phyloP scores from a whole-genome alignment of 2,888 invertebrate genomes.

The Drosophila meridionalis region DNA sequence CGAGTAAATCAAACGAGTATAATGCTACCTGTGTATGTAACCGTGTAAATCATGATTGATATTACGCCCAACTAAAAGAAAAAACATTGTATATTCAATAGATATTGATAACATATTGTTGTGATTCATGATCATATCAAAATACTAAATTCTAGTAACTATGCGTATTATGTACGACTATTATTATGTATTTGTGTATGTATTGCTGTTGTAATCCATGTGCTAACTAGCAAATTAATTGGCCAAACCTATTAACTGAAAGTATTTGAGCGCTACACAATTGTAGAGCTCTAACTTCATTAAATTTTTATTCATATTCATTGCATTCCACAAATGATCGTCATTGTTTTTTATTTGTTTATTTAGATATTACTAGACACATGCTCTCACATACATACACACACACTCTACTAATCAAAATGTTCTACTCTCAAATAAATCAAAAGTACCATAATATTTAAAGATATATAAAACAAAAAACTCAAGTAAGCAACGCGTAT shows the following conservation, averaged over 20 bases:
- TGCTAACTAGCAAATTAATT: conserved; percentile 55
- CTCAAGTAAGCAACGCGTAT: conserved; percentile 58
- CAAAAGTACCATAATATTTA: conserved; percentile 51
- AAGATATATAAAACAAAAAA: conserved; percentile 44
- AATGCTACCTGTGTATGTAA: conserved; percentile 46
- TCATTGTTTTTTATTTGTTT: conserved; percentile 31
- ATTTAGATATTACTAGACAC: conserved; percentile 30
- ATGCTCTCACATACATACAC: conserved; percentile 11
- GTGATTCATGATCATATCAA: conserved; percentile 79
- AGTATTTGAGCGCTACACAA: conserved; percentile 31
- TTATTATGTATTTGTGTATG: conserved; percentile 42
- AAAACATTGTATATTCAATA: conserved; percentile 51
- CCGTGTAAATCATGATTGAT: conserved; percentile 65
- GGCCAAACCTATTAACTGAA: conserved; percentile 56
- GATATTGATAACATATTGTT: conserved; percentile 73
- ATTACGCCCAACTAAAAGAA: conserved; percentile 57
- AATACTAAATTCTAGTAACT: conserved; percentile 60
- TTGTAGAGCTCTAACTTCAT: conserved; percentile 17
- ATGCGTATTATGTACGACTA: conserved; percentile 38
- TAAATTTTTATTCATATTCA: conserved; percentile 43
- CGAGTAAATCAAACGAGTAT: conserved; percentile 47
- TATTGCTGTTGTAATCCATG: conserved; percentile 61
- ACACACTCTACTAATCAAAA: conserved; percentile 37
- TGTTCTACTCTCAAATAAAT: conserved; percentile 50
- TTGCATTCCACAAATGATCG: conserved; percentile 67